Conservation (phyloP, 2,797 vertebrate genomes). For the Dermochelys coriacea region DNA sequence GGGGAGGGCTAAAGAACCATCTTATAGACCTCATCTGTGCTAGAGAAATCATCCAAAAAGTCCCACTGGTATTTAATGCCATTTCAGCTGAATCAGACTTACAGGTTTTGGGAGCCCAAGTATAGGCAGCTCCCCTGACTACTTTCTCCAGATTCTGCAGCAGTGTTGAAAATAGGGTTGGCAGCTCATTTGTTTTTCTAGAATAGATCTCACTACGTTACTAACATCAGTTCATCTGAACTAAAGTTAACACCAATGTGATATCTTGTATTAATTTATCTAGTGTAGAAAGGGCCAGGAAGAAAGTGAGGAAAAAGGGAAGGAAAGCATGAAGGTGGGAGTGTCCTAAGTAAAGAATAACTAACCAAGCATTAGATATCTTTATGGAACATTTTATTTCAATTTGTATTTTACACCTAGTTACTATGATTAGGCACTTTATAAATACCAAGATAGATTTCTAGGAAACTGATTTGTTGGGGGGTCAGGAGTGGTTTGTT, state of each 20-base stretch:
- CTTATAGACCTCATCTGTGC: neutral
- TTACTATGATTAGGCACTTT: neutral
- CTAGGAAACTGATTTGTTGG: neutral
- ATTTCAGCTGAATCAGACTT: neutral
- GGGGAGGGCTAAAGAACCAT: neutral
- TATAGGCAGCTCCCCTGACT: neutral
- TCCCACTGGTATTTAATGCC: neutral
- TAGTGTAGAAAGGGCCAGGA: neutral
- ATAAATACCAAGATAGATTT: neutral
- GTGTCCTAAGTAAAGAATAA: neutral
- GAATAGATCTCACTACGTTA: neutral
- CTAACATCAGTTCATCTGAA: neutral
- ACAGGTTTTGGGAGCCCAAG: accelerated
- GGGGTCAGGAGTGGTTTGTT: neutral
- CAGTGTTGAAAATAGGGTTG: neutral
- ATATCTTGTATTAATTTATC: neutral
- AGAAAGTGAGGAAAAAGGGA: neutral
- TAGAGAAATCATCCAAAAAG: neutral
- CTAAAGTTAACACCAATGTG: neutral
- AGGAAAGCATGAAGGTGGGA: neutral
- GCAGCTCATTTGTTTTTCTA: neutral
- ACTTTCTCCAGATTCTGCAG: neutral
- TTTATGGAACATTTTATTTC: neutral
- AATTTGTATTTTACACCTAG: neutral
- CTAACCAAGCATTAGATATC: neutral